Conservation (phyloP, 2,888 invertebrate species). For the Euplexia lucipara region DNA sequence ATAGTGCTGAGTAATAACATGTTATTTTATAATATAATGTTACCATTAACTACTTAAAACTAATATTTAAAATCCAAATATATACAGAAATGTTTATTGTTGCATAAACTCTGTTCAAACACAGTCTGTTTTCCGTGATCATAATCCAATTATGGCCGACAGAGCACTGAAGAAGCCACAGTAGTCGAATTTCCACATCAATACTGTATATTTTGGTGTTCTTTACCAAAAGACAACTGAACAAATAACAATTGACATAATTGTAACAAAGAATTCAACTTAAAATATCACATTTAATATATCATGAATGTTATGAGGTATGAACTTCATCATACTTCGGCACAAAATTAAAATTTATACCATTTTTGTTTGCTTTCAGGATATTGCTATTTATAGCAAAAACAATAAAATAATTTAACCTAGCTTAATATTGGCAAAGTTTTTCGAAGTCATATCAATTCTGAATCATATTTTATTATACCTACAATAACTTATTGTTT, state of each 20-base stretch:
- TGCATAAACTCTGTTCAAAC: constrained; percentile 66
- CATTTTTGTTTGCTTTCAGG: background rate
- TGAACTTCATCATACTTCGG: constrained; percentile 26
- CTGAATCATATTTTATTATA: constrained; percentile 12
- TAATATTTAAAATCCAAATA: constrained; percentile 85
- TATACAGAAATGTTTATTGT: constrained; percentile 83
- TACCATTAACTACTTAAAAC: constrained; percentile 86
- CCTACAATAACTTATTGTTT: constrained; percentile 25
- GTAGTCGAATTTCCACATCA: constrained; percentile 53
- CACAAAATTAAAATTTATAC: constrained; percentile 25
- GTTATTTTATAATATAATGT: constrained; percentile 61
- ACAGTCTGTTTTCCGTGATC: constrained; percentile 54
- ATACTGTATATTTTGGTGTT: constrained; percentile 51
- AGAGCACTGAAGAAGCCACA: constrained; percentile 58
- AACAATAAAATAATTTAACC: constrained; percentile 29
- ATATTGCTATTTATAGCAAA: constrained; percentile 17
- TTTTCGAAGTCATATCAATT: constrained; percentile 30
- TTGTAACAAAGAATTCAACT: constrained; percentile 62
- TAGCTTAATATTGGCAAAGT: constrained; percentile 41
- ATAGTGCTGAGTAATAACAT: constrained; percentile 70
- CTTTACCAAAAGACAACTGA: constrained; percentile 54
- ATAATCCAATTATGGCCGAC: constrained; percentile 55
- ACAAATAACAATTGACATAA: constrained; percentile 59
- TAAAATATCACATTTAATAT: constrained; percentile 70
- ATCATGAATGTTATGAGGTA: constrained; percentile 49